Conservation (phyloP, 2,113 vertebrate species). For the Trichomycterus rosablanca region DNA sequence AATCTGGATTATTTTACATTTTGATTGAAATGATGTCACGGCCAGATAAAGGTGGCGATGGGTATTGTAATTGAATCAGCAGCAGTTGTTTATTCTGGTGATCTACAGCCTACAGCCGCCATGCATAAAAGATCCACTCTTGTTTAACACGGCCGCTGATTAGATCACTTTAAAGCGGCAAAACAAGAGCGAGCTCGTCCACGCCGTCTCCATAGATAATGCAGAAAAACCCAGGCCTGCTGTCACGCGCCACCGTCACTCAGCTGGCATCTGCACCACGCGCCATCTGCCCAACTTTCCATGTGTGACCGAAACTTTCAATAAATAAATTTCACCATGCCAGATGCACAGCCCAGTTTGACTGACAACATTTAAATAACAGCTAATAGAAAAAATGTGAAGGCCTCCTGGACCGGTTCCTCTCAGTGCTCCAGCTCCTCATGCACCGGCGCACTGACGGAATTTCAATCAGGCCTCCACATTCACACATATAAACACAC, state of each 20-base stretch:
- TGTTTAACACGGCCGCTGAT: conserved; percentile 89
- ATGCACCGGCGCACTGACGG: no score
- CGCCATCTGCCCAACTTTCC: conserved; percentile 85
- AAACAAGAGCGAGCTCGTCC: conserved; percentile 72
- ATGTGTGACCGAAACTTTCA: conserved; percentile 86
- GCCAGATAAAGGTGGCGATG: conserved; percentile 88
- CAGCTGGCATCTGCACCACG: conserved; percentile 52
- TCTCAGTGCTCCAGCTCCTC: conserved; percentile 9
- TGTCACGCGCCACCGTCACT: conserved; percentile 18
- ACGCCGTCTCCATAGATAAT: conserved; percentile 71
- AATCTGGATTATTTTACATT: conserved; percentile 99
- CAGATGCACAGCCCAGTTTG: conserved; percentile 69
- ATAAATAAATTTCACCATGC: conserved; percentile 72
- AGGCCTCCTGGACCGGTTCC: conserved; percentile 14
- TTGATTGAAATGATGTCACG: conserved; percentile 99
- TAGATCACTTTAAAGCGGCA: conserved; percentile 83
- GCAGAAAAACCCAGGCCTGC: conserved; percentile 50
- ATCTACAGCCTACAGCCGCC: conserved; percentile 85
- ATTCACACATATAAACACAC: no score
- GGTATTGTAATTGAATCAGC: conserved; percentile 94
- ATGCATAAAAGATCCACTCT: conserved; percentile 91
- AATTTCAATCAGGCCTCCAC: no score
- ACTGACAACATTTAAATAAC: conserved; percentile 72
- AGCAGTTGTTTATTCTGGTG: conserved; percentile 90
- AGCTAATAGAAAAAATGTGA: conserved; percentile 61